Evolutionary conservation across 2,888 invertebrate genomes (phyloP).

Genomic region (Muschampia plurimacula): DNA sequence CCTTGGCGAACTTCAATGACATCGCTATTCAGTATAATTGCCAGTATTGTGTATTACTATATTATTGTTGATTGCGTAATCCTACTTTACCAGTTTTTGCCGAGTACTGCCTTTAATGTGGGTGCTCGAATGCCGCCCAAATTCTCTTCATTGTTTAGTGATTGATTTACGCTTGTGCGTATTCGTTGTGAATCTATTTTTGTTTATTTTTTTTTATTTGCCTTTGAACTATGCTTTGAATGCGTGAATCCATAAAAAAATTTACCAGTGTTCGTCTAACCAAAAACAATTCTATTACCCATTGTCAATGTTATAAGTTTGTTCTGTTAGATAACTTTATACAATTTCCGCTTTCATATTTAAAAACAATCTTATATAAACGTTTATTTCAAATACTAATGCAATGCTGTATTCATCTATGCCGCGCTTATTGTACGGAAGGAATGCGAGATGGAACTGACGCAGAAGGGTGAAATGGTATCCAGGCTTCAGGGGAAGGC

Average conservation of each 20-base stretch:
- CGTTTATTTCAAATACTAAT: slow-evolving; percentile 65
- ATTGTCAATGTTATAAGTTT: not conserved
- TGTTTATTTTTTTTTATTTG: slow-evolving; percentile 6
- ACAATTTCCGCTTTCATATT: slow-evolving; percentile 49
- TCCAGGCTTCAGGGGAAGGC: slow-evolving; percentile 97
- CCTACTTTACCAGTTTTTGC: slow-evolving; percentile 44
- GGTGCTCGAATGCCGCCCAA: slow-evolving; percentile 65
- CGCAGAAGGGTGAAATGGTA: slow-evolving; percentile 98
- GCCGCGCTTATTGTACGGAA: slow-evolving; percentile 82
- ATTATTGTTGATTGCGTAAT: slow-evolving; percentile 17
- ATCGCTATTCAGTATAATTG: slow-evolving; percentile 22
- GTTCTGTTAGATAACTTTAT: slow-evolving; percentile 6
- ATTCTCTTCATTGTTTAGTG: slow-evolving; percentile 45
- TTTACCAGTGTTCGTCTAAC: slow-evolving; percentile 37
- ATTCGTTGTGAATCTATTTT: slow-evolving; percentile 8
- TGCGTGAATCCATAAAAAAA: slow-evolving; percentile 14
- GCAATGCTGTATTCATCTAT: slow-evolving; percentile 77
- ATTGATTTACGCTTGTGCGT: slow-evolving; percentile 30
- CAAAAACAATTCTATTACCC: not conserved
- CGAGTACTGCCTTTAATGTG: slow-evolving; percentile 53
- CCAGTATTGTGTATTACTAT: slow-evolving; percentile 20
- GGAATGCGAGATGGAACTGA: slow-evolving; percentile 98
- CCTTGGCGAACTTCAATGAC: slow-evolving; percentile 15
- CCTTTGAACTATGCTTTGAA: slow-evolving; percentile 26
- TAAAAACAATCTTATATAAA: slow-evolving; percentile 36